Evolutionary conservation across 1,140 invertebrate species (phyloP).

Genomic region (Probaryconus sp.): DNA sequence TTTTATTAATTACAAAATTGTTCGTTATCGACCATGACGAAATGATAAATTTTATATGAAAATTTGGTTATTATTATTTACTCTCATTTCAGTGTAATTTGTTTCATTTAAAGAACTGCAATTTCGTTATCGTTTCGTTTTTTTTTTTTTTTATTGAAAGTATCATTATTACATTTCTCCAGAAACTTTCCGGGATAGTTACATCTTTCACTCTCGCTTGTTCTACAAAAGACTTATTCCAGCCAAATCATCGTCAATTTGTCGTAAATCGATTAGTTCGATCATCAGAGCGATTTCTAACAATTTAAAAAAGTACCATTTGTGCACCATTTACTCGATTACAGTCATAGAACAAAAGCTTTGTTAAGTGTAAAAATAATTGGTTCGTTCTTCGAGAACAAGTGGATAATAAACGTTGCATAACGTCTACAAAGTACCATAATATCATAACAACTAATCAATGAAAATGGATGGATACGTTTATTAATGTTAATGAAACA

Average conservation of each 20-base stretch:
- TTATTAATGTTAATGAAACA: constrained; percentile 5
- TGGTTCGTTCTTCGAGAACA: constrained; percentile 3
- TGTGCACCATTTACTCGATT: neutral
- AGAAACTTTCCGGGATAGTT: constrained; percentile 34
- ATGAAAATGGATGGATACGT: constrained; percentile 10
- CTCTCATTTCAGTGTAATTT: too few species aligned
- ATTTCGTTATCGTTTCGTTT: too few species aligned
- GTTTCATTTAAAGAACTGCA: too few species aligned
- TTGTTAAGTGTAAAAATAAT: constrained; percentile 1
- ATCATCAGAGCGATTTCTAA: constrained; percentile 29
- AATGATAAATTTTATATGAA: too few species aligned
- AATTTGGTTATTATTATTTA: too few species aligned
- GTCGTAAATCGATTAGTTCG: constrained; percentile 25
- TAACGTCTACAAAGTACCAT: neutral
- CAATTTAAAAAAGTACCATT: constrained; percentile 7
- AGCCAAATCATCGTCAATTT: constrained; percentile 21
- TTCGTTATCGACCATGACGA: too few species aligned
- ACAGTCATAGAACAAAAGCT: constrained; percentile 8
- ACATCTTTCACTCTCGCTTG: constrained; percentile 33
- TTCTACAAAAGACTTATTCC: constrained; percentile 15
- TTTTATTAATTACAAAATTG: too few species aligned
- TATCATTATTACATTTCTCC: constrained; percentile 31
- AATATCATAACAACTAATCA: constrained; percentile 14
- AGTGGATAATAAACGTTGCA: neutral
- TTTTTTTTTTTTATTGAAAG: constrained; percentile 14